A percentile compares a stretch with the other conserved stretches of the same genome.
Evolutionary conservation across 2,113 vertebrate species (phyloP).

Genomic region (Heterochromis multidens): DNA sequence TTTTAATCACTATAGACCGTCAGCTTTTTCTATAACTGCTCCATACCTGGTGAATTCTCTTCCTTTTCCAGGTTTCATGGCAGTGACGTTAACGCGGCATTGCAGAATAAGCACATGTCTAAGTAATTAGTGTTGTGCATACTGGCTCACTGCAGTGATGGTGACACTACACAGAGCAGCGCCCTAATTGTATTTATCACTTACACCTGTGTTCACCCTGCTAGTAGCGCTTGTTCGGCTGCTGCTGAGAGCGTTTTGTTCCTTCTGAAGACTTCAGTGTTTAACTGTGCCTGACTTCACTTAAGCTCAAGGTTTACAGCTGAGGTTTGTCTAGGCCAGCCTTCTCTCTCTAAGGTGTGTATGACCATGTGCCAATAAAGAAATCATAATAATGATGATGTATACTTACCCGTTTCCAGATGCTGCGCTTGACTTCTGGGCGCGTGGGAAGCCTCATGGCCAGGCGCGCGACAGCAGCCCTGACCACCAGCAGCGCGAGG

Average conservation of each 20-base stretch:
- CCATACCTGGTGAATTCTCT: too few species aligned
- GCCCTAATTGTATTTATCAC: neutral
- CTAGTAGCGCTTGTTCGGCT: too few species aligned
- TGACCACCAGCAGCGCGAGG: constrained; percentile 41
- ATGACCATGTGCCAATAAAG: too few species aligned
- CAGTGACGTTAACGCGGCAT: neutral
- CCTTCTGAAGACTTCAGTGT: neutral
- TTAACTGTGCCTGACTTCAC: neutral
- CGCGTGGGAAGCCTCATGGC: constrained; percentile 56
- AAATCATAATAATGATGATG: neutral
- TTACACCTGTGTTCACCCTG: neutral
- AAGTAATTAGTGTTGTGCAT: neutral
- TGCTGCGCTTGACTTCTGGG: constrained; percentile 60
- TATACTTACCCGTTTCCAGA: constrained; percentile 47
- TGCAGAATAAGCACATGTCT: neutral
- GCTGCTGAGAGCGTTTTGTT: neutral
- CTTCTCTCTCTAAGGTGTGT: neutral
- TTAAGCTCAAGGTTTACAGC: neutral
- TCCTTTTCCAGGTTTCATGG: neutral
- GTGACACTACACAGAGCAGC: neutral
- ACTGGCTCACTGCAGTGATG: neutral
- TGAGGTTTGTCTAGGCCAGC: neutral
- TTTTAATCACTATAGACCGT: too few species aligned
- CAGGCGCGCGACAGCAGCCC: constrained; percentile 8
- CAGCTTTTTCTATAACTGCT: too few species aligned